These are phyloP conservation scores for Teinopalpus imperialis DNA, from an alignment of 2,888 invertebrate species.

Conservation along the genomic window DNA sequence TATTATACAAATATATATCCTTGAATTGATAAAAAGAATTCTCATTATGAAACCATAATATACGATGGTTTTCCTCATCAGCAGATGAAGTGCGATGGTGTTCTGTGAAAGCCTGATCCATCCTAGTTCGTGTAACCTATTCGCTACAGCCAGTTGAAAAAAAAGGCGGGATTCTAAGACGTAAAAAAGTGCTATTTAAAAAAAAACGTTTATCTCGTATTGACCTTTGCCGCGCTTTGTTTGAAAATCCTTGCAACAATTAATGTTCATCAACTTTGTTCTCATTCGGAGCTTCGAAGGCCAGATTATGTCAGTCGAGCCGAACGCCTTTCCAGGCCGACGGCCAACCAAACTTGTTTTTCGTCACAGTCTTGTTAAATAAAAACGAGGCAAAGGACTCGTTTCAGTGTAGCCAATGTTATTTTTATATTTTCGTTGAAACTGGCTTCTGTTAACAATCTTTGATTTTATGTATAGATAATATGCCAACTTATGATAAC, in stretches of 20 bases:
- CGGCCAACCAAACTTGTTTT: slow-evolving; percentile 44
- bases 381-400: slow-evolving; percentile 34
- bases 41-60: too few species aligned
- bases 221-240: slow-evolving; percentile 25
- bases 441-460: neutral
- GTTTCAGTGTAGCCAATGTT: slow-evolving; percentile 27
- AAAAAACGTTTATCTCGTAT: slow-evolving; percentile 5
- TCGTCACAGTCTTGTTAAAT: slow-evolving; percentile 37
- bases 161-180: too few species aligned
- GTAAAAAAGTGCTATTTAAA: neutral
- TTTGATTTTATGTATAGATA: neutral
- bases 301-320: slow-evolving; percentile 51
- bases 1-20: too few species aligned
- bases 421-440: slow-evolving; percentile 9
- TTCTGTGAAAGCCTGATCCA: too few species aligned
- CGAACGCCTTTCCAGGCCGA: slow-evolving; percentile 44
- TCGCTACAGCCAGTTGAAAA: too few species aligned
- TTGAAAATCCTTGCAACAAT: slow-evolving; percentile 36
- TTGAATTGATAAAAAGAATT: too few species aligned
- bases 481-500: too few species aligned
- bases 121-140: too few species aligned
- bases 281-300: slow-evolving; percentile 39
- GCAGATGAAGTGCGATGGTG: too few species aligned
- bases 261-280: slow-evolving; percentile 34
- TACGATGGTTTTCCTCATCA: too few species aligned